phyloP scores from a whole-genome alignment of 2,797 vertebrate genomes.

The Iguana delicatissima region DNA sequence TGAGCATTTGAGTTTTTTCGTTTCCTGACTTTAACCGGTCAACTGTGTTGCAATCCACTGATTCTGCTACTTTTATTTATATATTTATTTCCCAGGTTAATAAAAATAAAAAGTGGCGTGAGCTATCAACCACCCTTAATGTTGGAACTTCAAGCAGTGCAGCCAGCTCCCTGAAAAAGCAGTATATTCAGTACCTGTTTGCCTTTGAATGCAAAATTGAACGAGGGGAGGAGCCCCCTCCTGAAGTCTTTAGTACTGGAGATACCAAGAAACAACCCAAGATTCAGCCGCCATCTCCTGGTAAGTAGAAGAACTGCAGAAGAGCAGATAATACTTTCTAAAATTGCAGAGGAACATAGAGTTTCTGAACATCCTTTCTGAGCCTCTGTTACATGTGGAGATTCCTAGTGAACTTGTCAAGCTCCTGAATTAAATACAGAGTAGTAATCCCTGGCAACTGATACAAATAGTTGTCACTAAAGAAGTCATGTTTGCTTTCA shows the following conservation, averaged over 20 bases:
- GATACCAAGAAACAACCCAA: conserved; percentile 94
- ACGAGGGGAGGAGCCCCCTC: conserved; percentile 93
- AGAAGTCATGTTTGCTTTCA: conserved; percentile 10
- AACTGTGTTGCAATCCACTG: conserved; percentile 58
- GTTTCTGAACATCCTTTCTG: background rate
- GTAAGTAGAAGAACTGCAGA: conserved; percentile 81
- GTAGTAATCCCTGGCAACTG: background rate
- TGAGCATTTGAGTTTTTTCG: conserved; percentile 33
- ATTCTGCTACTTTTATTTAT: conserved; percentile 50
- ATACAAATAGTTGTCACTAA: accelerated
- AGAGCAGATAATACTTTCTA: conserved; percentile 44
- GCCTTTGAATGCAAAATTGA: conserved; percentile 97
- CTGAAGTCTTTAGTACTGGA: conserved; percentile 89
- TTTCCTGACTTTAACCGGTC: conserved; percentile 71
- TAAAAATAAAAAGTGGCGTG: conserved; percentile 98
- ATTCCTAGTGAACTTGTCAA: conserved; percentile 37
- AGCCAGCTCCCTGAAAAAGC: conserved; percentile 95
- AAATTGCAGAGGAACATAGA: background rate
- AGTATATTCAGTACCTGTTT: conserved; percentile 97
- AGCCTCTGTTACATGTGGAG: background rate
- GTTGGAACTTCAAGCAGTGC: conserved; percentile 95
- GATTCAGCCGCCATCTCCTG: conserved; percentile 96
- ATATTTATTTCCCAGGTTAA: conserved; percentile 86
- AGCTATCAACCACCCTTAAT: conserved; percentile 88
- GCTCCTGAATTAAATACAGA: background rate